Evolutionary conservation across 2,797 vertebrate species (phyloP), one percentile per base, ranked within the genome.

Genomic region (Clarias fuscus): DNA sequence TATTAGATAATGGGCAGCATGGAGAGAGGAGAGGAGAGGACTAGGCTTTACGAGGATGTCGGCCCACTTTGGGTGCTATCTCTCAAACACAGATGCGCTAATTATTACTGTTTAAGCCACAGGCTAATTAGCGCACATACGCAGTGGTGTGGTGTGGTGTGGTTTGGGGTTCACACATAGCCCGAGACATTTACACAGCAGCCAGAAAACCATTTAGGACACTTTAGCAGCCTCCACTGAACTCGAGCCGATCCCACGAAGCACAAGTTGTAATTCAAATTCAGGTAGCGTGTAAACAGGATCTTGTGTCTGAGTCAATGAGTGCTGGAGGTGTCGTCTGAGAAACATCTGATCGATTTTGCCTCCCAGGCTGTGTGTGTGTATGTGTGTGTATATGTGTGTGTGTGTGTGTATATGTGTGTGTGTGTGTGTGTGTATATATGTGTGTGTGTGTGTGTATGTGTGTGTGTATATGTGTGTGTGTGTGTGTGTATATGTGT

Each of bases 31-130:
- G 53, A 76, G 11, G 71, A 82, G 75, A 88, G 62, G 72, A 83
- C 72, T 56, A 71, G 83, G 83, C 37, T 64, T 86, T 53, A 80
- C 86, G 88, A 86, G 84, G 90, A 81, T 75, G 67, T 67, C 53
- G 71, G 71, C 73, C 85, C 86, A 61, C 81, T 90, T 48, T 77
- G 71, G 88, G 89, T 59, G 83, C 92, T 93, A 94, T 92, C 86
- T 53, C 91, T 89, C 84, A 86, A 83, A 85, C 85, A 89, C 93
- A 93, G 92, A 93, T 89, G 91, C 86, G 87, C 91, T 93, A 93
- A 94, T 94, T 94, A 93, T 90, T 91, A 88, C 90, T 92, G 87
- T 88, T 88, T 88, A 88, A 79, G 85, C 88, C 88, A 86, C 82
- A 81, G 89, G 77, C 59, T 88, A 88, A 89, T 82, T 85, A 83